Evolutionary conservation across 2,888 invertebrate species (phyloP), one percentile per base, ranked within the genome.

Genomic region (Neoitamus cyanurus): DNA sequence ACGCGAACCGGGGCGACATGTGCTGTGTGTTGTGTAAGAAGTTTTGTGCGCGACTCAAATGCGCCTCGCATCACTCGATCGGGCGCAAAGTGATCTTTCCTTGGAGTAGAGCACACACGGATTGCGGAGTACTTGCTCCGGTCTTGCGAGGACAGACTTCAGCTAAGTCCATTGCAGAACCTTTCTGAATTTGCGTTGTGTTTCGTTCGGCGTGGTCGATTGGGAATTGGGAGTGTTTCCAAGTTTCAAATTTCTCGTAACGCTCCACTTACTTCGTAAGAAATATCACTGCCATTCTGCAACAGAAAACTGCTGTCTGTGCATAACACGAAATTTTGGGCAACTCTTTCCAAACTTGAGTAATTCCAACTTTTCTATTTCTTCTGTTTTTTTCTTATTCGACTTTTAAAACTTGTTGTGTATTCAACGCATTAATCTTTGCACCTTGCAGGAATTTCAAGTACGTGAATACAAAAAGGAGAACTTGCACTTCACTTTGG

Each of bases 11-110:
- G 30, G n/a, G 72, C 34, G 34, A 72, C 34, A 34, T 34, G 72
- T 72, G 72, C 31, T 34, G 34, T 75, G 75, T 75, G 75, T 37
- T 75, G 75, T 46, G 75, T 75, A n/a, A 75, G 13, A 75, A 28
- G 13, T 42, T 37, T 42, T 25, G 58, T 58, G 58, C 58, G 5
- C 20, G 25, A 58, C 2, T 20, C 25, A 58, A 20, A 7, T 58
- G 58, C 58, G 58, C 58, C 5, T 42, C n/a, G 15, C 42, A 15
- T 4, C 15, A n/a, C n/a, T 42, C 42, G 42, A 15, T 42, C 15
- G 42, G 42, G 5, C 15, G 42, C 1, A 20, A 58, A 58, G 25
- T 20, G 25, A 20, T 58, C 58, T 2, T 58, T 25, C 58, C 25
- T 58, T 58, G 58, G 58, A 58, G 2, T 7, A 7, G 42, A 42